Conservation (phyloP, 1,140 invertebrate species). For the Aethina tumida region DNA sequence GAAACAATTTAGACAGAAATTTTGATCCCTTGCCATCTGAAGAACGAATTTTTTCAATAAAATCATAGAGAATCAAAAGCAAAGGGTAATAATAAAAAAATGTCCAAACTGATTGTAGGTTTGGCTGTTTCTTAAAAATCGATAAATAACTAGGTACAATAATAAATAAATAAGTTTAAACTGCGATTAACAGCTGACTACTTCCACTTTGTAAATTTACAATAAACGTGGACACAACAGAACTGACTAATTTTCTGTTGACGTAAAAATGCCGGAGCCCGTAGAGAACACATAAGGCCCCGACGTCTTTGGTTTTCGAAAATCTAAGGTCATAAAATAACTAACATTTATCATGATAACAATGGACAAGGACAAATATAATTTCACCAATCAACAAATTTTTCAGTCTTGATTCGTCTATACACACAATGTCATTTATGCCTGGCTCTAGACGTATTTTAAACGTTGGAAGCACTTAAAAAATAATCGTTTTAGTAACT, state of each 20-base stretch:
- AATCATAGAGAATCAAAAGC: neutral
- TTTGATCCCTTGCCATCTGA: conserved; percentile 8
- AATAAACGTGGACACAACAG: conserved; percentile 7
- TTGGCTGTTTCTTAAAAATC: neutral
- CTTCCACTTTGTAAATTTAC: conserved; percentile 9
- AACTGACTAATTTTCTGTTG: conserved; percentile 19
- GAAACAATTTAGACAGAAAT: conserved; percentile 8
- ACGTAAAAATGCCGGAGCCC: conserved; percentile 3
- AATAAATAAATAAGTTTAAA: conserved; percentile 24
- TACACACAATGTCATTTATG: conserved; percentile 3
- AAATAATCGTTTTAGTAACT: conserved; percentile 3
- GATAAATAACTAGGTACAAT: neutral
- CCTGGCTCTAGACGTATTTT: conserved; percentile 4
- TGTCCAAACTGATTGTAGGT: neutral
- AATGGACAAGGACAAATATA: conserved; percentile 11
- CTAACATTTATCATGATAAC: conserved; percentile 9
- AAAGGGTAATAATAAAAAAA: neutral
- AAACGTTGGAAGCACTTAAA: conserved; percentile 12
- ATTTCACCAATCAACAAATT: conserved; percentile 8
- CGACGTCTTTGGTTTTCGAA: conserved; percentile 20
- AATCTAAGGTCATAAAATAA: conserved; percentile 12
- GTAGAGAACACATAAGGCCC: neutral
- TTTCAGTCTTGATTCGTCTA: conserved; percentile 8
- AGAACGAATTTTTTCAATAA: neutral
- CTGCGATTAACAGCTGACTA: conserved; percentile 16